These are phyloP conservation scores for Diceros bicornis DNA, from an alignment of 2,797 vertebrate species.

Conservation along the genomic window DNA sequence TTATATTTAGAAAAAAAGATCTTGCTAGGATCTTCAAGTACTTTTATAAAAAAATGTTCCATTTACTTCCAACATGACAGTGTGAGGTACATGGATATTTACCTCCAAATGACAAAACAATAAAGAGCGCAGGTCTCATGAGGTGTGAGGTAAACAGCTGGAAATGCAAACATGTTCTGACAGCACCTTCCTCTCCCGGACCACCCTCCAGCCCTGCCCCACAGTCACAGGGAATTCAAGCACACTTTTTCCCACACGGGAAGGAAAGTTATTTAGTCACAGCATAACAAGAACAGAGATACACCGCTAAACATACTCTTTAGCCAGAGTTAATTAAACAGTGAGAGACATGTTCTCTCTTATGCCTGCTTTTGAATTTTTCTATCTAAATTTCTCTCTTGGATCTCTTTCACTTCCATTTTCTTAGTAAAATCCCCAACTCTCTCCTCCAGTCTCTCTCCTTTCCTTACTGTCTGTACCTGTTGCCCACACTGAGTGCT, in stretches of 20 bases:
- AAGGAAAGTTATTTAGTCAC: background rate
- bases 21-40: constrained; percentile 26
- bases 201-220: rapidly evolving
- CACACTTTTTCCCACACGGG: background rate
- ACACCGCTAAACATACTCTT: background rate
- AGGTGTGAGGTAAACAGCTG: background rate
- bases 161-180: background rate
- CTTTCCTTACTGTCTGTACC: background rate
- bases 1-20: background rate
- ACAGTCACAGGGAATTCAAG: background rate
- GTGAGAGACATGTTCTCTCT: background rate
- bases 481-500: background rate
- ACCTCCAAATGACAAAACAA: background rate
- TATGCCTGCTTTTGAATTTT: background rate
- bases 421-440: background rate
- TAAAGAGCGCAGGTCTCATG: background rate
- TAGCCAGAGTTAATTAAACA: background rate
- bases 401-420: background rate
- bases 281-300: background rate
- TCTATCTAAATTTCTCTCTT: background rate
- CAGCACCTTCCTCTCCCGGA: background rate
- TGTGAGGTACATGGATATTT: background rate
- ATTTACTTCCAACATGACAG: background rate
- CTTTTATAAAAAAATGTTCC: background rate
- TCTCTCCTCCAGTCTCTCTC: background rate